Evolutionary conservation across 2,888 invertebrate genomes (phyloP).

Genomic region (Habrosyne pyritoides): DNA sequence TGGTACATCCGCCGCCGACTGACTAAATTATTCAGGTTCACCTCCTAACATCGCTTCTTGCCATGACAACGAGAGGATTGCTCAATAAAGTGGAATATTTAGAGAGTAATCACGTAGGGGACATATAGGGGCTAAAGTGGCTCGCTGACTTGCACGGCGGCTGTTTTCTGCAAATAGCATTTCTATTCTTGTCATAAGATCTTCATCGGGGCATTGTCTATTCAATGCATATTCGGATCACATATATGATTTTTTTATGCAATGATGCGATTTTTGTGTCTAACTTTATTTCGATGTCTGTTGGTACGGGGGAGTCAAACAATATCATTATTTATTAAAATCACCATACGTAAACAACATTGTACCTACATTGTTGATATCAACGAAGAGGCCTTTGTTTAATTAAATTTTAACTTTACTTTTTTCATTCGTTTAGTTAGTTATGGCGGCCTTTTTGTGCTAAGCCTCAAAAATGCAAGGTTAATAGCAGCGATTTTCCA

Average conservation of each 20-base stretch:
- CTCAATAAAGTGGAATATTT: constrained; percentile 79
- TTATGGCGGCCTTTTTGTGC: no score
- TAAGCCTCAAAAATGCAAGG: no score
- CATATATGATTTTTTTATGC: background rate
- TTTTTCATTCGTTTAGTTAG: no score
- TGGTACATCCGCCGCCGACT: constrained; percentile 69
- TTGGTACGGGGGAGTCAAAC: background rate
- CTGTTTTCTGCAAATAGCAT: constrained; percentile 47
- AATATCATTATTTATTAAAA: background rate
- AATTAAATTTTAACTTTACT: no score
- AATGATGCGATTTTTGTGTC: background rate
- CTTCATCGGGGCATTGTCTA: constrained; percentile 42
- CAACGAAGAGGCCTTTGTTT: no score
- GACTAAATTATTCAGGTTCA: constrained; percentile 72
- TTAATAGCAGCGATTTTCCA: no score
- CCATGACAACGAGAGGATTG: constrained; percentile 73
- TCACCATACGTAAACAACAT: no score
- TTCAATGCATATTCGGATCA: constrained; percentile 17
- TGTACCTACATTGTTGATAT: no score
- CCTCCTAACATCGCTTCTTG: constrained; percentile 65
- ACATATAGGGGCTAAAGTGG: constrained; percentile 56
- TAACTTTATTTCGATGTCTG: background rate
- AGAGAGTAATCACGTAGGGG: constrained; percentile 75
- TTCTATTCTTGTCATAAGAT: constrained; percentile 52
- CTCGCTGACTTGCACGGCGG: constrained; percentile 36